Evolutionary conservation across 2,113 vertebrate genomes (phyloP), one percentile per base, ranked within the genome.

Genomic region (Malaclemys terrapin): DNA sequence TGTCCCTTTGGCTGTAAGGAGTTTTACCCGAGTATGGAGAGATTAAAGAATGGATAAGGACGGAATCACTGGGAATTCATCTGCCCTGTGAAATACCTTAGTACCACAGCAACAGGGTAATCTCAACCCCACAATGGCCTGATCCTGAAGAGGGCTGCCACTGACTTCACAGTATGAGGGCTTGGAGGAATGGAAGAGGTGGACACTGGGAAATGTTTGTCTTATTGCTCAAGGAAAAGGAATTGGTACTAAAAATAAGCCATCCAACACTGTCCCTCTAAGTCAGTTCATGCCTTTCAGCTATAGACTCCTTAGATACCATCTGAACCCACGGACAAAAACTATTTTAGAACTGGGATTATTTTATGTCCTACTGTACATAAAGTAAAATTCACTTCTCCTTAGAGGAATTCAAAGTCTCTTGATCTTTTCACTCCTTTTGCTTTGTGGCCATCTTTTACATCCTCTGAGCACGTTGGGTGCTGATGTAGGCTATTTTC

Each of bases 321-420:
- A 49, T 59, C 42, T 95, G 91, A 94, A 94, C 84, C 49, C 90
- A 90, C 84, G 82, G 94, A 96, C 27, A 95, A 90, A 87, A 95
- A n/a, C 29, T 90, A 19, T 45, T 84, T 20, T 53, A 85, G 38
- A 92, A 24, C 75, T 91, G 62, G 80, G 25, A 82, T 94, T 95
- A 88, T 92, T 95, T 96, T 96, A 16, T 90, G 31, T 86, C 50
- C 53, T 82, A 78, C 25, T 87, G 38, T 80, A 95, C 22, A n/a
- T 54, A 88, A 93, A 84, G 13, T 56, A 90, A 69, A 80, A 89
- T 84, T 88, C 0, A 20, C 4, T 82, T 94, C 52, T 84, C 96
- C 13, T 45, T 91, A 38, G 87, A 94, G 38, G 12, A 96, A 84
- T 72, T 69, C 17, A 84, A 94, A 78, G 76, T 56, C 8, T 27